Percentiles rank a stretch among this genome's conserved stretches.
Conservation (phyloP, 2,888 invertebrate genomes). For the Volucella bombylans region DNA sequence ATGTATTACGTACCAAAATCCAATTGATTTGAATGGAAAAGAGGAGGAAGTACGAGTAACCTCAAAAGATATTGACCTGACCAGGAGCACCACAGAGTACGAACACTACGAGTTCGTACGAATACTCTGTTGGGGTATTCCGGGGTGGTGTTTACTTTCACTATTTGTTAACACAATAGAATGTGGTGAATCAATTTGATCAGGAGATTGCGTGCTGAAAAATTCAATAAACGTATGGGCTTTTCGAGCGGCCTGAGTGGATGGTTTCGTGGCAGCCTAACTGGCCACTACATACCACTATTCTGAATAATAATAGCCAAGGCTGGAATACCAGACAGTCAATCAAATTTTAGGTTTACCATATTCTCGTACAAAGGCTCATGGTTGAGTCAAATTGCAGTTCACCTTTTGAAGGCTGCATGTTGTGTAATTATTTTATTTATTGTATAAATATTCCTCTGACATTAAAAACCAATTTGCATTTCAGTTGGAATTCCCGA, state of each 20-base stretch:
- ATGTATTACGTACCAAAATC: slow-evolving; percentile 37
- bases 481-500: slow-evolving; percentile 62
- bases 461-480: slow-evolving; percentile 67
- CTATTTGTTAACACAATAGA: slow-evolving; percentile 51
- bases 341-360: slow-evolving; percentile 51
- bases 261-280: background rate
- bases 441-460: slow-evolving; percentile 53
- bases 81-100: background rate
- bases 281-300: too few relatives aligned
- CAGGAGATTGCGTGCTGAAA: slow-evolving; percentile 45
- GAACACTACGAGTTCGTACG: background rate
- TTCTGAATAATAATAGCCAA: slow-evolving; percentile 24
- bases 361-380: slow-evolving; percentile 26
- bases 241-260: too few relatives aligned
- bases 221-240: slow-evolving; percentile 43
- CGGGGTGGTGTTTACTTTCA: slow-evolving; percentile 24
- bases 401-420: background rate
- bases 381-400: slow-evolving; percentile 17
- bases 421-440: slow-evolving; percentile 6
- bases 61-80: slow-evolving; percentile 20
- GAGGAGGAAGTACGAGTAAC: background rate
- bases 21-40: slow-evolving; percentile 46
- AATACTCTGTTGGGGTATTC: background rate
- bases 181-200: slow-evolving; percentile 65
- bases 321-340: slow-evolving; percentile 31